Evolutionary conservation across 1,140 invertebrate genomes (phyloP).

Genomic region (Rhagoletis pomonella): DNA sequence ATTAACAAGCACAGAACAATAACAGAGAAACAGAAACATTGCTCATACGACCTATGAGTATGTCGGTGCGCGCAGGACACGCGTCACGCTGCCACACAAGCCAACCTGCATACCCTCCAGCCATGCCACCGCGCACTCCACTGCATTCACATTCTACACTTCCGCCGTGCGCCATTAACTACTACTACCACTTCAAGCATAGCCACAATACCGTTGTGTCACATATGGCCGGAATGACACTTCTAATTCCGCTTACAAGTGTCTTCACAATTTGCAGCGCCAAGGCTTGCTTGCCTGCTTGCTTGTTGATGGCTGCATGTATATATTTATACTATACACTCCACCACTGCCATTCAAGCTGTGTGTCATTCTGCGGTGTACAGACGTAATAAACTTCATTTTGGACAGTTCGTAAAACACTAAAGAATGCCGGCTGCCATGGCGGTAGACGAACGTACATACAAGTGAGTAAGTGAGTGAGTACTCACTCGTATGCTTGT

Average conservation of each 20-base stretch:
- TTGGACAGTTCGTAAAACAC: slow-evolving; percentile 57
- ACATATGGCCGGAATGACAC: slow-evolving; percentile 55
- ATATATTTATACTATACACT: not conserved
- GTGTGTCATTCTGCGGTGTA: not conserved
- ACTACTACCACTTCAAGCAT: not conserved
- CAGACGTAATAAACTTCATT: slow-evolving; percentile 59
- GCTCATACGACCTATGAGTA: not conserved
- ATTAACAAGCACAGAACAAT: slow-evolving; percentile 27
- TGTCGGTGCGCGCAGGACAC: not conserved
- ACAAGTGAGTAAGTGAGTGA: not conserved
- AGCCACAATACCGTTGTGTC: slow-evolving; percentile 33
- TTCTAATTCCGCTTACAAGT: slow-evolving; percentile 49
- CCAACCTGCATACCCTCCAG: not conserved
- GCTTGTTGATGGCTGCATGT: slow-evolving; percentile 33
- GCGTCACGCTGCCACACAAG: not conserved
- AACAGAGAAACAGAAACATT: slow-evolving; percentile 43
- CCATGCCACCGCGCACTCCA: not conserved
- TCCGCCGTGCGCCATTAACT: too few relatives aligned
- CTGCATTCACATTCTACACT: not conserved
- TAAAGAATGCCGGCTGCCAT: slow-evolving; percentile 54
- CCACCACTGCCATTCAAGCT: slow-evolving; percentile 31
- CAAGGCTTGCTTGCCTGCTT: not conserved
- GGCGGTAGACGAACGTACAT: not conserved
- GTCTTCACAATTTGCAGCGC: not conserved
- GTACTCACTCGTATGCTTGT: not conserved